These are phyloP conservation scores for Epinephelus awoara DNA, from an alignment of 2,797 vertebrate species.

Conservation along the genomic window DNA sequence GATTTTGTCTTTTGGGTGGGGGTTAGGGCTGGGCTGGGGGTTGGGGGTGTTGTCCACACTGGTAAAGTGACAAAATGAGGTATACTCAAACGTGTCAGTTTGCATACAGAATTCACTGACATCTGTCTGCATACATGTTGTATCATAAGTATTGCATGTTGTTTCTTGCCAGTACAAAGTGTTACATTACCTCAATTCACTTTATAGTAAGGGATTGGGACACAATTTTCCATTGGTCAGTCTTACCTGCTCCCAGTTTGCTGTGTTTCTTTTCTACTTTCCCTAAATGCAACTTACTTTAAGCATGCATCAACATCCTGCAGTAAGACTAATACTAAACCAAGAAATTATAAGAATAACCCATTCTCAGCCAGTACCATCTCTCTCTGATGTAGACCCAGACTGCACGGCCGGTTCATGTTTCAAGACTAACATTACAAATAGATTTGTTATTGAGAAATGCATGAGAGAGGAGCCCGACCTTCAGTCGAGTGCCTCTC, in stretches of 20 bases:
- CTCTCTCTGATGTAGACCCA: conserved; percentile 94
- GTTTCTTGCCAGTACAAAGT: conserved; percentile 28
- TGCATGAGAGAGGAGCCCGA: conserved; percentile 83
- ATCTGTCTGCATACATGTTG: conserved; percentile 30
- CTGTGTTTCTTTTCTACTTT: conserved; percentile 93
- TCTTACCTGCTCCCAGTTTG: conserved; percentile 83
- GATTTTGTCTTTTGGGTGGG: neutral
- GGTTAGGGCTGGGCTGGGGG: too few relatives aligned
- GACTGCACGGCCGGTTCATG: conserved; percentile 92
- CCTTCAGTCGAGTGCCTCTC: conserved; percentile 87
- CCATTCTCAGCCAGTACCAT: conserved; percentile 91
- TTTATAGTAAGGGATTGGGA: conserved; percentile 68
- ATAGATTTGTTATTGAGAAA: conserved; percentile 80
- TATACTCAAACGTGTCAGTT: conserved; percentile 14
- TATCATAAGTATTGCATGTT: conserved; percentile 32
- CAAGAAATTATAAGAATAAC: conserved; percentile 83
- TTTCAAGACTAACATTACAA: conserved; percentile 87
- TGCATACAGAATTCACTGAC: conserved; percentile 4
- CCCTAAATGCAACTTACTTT: conserved; percentile 99
- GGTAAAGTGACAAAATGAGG: conserved; percentile 12
- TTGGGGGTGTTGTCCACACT: neutral
- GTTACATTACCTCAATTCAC: neutral
- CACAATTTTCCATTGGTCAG: conserved; percentile 69
- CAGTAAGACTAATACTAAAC: conserved; percentile 80
- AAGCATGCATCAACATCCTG: conserved; percentile 96